Conservation (phyloP, 2,797 vertebrate species). For the Lacerta bilineata region DNA sequence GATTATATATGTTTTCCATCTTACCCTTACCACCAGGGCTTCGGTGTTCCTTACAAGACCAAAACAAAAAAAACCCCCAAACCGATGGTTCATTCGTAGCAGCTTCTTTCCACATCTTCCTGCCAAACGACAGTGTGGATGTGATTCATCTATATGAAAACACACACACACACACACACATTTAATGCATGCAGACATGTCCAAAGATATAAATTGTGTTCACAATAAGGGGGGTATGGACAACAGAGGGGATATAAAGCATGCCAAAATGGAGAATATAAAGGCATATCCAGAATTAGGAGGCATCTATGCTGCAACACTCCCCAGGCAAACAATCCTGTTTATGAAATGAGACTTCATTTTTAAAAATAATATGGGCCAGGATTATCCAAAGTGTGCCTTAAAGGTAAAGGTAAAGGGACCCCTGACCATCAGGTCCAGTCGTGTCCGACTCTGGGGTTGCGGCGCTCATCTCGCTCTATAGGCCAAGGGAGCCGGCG, state of each 20-base stretch:
- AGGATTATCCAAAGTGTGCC: background rate
- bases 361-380: background rate
- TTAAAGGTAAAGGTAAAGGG: no score
- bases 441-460: no score
- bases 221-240: background rate
- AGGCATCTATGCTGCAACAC: background rate
- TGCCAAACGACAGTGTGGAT: background rate
- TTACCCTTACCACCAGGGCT: slow-evolving; percentile 21
- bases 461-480: no score
- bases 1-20: slow-evolving; percentile 5
- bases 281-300: slow-evolving; percentile 13
- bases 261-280: slow-evolving; percentile 18
- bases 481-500: no score
- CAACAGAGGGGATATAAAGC: slow-evolving; percentile 15
- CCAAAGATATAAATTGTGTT: slow-evolving; percentile 6
- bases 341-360: slow-evolving; percentile 8
- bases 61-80: background rate
- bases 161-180: background rate
- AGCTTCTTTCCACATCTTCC: slow-evolving; percentile 7
- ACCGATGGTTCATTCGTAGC: background rate
- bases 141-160: slow-evolving; percentile 10
- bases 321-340: background rate
- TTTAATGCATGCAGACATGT: slow-evolving; percentile 17
- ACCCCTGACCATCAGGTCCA: no score
- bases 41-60: slow-evolving; percentile 8